Base-by-base conservation (phyloP, 1,140 invertebrate species). In the Caenorhabditis inopinata region DNA sequence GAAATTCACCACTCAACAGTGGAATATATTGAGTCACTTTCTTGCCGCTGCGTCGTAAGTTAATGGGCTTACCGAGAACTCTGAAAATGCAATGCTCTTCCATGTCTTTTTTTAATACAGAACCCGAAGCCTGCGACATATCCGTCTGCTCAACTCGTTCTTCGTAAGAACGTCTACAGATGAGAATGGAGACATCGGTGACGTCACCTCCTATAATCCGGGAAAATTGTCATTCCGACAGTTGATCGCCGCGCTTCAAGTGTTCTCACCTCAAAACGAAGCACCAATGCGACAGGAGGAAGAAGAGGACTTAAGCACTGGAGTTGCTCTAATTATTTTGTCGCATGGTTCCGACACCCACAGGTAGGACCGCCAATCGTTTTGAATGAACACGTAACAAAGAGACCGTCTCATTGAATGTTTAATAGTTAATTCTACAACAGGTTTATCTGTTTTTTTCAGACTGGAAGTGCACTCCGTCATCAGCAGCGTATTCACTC, bases 151-250 rank as follows among this genome's bases (percentile, higher is more conserved):
- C 21, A 75, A 75, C n/a, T 75, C 42, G 29, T 75, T 48, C 29
- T 75, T 75, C 12, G 73, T 75, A 6, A 25, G 42, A 14, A 75
- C 16, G 25, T 75, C 42, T 2, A 46, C 23, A 47, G 46, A 75
- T 75, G 73, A 75, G 23, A 75, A 75, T 18, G 58, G 73, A n/a
- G 42, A 47, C 18, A 75, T 75, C 29, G 73, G 42, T 4, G 46
- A 75, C 48, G 42, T 75, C 4, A 75, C 42, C 7, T 75, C 42
- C 12, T 46, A 27, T 27, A 47, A 46, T 47, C 73, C 46, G 0
- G 73, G 23, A 14, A 75, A 46, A 47, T 27, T 75, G 7, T 18
- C 23, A 29, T 75, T 75, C 18, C 25, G 42, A 12, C 46, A 77
- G 0, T 38, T 51, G 16, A 32, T 58, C 1, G 76, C 51, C 1